These are phyloP conservation scores for Dorcus parallelipipedus DNA, from an alignment of 2,888 invertebrate species.

Conservation along the genomic window DNA sequence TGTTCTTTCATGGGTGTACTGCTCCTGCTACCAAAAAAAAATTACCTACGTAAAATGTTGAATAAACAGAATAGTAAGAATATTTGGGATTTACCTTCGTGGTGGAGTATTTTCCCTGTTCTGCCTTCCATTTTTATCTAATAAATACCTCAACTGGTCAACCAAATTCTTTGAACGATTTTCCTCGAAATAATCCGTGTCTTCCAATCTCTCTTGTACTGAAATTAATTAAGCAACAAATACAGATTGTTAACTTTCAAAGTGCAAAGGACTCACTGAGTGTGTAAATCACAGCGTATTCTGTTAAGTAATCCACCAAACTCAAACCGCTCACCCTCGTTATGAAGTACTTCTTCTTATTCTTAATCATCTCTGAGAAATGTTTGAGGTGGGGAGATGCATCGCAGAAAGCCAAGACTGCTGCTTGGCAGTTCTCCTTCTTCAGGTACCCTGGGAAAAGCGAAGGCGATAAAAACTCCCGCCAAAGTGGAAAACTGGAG, in stretches of 20 bases:
- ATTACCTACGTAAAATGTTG: not conserved
- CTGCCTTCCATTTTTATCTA: conserved; percentile 25
- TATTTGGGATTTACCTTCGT: too few species aligned
- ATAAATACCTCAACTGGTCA: conserved; percentile 39
- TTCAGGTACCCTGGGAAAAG: conserved; percentile 43
- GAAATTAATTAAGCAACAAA: conserved; percentile 17
- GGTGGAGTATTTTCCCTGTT: conserved; percentile 6
- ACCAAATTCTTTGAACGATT: conserved; percentile 30
- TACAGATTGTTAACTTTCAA: not conserved
- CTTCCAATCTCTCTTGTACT: conserved; percentile 44
- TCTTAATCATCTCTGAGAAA: conserved; percentile 26
- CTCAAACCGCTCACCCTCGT: conserved; percentile 41
- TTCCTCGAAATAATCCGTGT: conserved; percentile 37
- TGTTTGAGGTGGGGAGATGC: conserved; percentile 34
- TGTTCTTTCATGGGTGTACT: conserved; percentile 11
- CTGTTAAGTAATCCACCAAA: conserved; percentile 41
- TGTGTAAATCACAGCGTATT: conserved; percentile 42
- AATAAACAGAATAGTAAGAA: too few species aligned
- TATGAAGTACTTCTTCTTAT: conserved; percentile 38
- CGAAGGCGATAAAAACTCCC: conserved; percentile 12
- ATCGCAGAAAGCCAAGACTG: conserved; percentile 41
- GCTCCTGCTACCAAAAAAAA: conserved; percentile 10
- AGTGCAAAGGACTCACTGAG: conserved; percentile 34
- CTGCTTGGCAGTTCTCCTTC: conserved; percentile 35
- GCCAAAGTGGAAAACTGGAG: conserved; percentile 10